phyloP scores from a whole-genome alignment of 2,797 vertebrate species.

The Clarias pachynema region DNA sequence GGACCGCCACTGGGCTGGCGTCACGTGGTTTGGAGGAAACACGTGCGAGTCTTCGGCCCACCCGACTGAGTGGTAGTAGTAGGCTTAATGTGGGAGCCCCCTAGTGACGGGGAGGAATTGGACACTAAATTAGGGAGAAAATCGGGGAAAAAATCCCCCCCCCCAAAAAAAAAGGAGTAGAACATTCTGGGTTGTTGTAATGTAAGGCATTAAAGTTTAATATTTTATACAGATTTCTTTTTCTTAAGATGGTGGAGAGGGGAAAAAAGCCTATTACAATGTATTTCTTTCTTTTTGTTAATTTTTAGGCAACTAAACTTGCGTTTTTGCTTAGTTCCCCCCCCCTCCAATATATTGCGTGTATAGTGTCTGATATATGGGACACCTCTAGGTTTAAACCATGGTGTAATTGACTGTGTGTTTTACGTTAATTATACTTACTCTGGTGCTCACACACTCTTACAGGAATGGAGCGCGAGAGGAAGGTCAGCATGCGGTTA shows the following conservation, averaged over 20 bases:
- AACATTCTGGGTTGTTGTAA: no score
- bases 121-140: no score
- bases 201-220: background rate
- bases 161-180: no score
- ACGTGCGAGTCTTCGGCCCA: no score
- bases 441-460: constrained; percentile 41
- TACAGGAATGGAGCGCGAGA: constrained; percentile 83
- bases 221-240: background rate
- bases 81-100: no score
- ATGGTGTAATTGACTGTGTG: background rate
- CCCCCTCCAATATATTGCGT: background rate
- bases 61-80: no score
- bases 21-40: no score
- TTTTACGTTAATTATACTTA: background rate
- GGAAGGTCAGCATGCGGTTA: constrained; percentile 90
- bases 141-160: no score
- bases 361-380: background rate
- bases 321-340: background rate
- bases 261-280: background rate
- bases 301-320: background rate
- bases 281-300: background rate
- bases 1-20: no score
- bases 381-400: background rate
- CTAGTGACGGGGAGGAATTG: no score
- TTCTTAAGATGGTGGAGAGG: no score